A percentile compares a stretch with the other conserved stretches of the same genome.
Evolutionary conservation across 2,113 vertebrate genomes (phyloP).

Genomic region (Sceloporus tristichus): DNA sequence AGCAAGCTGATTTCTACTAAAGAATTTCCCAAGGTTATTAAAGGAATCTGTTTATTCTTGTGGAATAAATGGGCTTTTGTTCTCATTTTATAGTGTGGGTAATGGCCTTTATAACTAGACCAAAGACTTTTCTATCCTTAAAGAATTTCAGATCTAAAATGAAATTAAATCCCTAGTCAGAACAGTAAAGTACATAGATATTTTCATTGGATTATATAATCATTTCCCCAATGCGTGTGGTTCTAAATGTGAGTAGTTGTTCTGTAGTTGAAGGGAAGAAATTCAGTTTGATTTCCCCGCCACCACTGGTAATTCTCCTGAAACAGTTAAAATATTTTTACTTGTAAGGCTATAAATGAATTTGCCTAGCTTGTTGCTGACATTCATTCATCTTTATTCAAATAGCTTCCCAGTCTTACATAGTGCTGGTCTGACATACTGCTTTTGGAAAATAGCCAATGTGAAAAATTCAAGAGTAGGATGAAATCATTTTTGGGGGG

Average conservation of each 20-base stretch:
- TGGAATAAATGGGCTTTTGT: conserved; percentile 21
- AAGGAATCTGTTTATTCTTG: background rate
- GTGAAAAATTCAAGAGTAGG: conserved; percentile 28
- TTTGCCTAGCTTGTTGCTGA: conserved; percentile 37
- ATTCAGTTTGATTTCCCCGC: conserved; percentile 41
- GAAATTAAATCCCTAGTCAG: conserved; percentile 15
- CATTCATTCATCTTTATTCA: conserved; percentile 44
- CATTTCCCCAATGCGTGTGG: background rate
- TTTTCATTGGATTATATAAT: conserved; percentile 43
- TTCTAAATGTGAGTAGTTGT: conserved; percentile 15
- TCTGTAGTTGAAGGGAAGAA: conserved; percentile 26
- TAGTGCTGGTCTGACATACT: conserved; percentile 46
- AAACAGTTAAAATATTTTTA: conserved; percentile 32
- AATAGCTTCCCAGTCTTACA: conserved; percentile 35
- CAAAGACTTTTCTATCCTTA: background rate
- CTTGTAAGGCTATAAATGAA: conserved; percentile 41
- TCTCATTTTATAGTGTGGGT: background rate
- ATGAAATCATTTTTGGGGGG: conserved; percentile 58
- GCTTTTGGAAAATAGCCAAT: conserved; percentile 50
- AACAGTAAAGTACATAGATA: conserved; percentile 14
- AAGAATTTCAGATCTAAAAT: background rate
- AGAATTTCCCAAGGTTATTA: conserved; percentile 6
- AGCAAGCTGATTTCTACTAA: background rate
- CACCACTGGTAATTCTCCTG: conserved; percentile 47
- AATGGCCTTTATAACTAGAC: conserved; percentile 42